Evolutionary conservation across 2,113 vertebrate species (phyloP).

Genomic region (Oryzias javanicus): DNA sequence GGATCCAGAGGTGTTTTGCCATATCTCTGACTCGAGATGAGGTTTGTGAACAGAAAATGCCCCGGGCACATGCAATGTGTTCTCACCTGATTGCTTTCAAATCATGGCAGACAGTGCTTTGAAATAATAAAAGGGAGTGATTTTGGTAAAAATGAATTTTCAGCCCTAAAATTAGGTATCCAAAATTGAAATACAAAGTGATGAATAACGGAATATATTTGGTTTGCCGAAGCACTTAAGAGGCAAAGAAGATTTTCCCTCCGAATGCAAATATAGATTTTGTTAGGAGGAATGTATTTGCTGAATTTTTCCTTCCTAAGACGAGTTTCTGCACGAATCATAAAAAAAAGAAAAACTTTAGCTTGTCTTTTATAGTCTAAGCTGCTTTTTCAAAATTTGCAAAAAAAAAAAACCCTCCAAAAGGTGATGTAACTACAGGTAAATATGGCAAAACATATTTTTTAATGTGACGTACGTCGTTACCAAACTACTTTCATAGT

Average conservation of each 20-base stretch:
- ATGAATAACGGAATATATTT: constrained; percentile 9
- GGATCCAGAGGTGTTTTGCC: constrained; percentile 65
- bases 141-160: constrained; percentile 30
- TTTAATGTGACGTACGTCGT: no score
- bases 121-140: constrained; percentile 41
- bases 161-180: constrained; percentile 19
- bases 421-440: no score
- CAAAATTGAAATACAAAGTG: constrained; percentile 29
- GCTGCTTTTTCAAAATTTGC: no score
- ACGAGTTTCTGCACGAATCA: no score
- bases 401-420: no score
- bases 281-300: no score
- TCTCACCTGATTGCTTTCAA: constrained; percentile 66
- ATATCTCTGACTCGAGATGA: constrained; percentile 67
- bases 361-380: no score
- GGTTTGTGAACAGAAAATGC: constrained; percentile 57
- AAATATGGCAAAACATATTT: no score
- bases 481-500: no score
- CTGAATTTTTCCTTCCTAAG: no score
- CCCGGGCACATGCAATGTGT: constrained; percentile 61
- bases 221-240: constrained; percentile 3
- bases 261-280: not conserved
- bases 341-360: no score
- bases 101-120: constrained; percentile 40
- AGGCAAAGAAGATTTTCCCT: not conserved